These are phyloP conservation scores for Tyrophagus putrescentiae DNA, from an alignment of 1,140 invertebrate species.

Conservation along the genomic window DNA sequence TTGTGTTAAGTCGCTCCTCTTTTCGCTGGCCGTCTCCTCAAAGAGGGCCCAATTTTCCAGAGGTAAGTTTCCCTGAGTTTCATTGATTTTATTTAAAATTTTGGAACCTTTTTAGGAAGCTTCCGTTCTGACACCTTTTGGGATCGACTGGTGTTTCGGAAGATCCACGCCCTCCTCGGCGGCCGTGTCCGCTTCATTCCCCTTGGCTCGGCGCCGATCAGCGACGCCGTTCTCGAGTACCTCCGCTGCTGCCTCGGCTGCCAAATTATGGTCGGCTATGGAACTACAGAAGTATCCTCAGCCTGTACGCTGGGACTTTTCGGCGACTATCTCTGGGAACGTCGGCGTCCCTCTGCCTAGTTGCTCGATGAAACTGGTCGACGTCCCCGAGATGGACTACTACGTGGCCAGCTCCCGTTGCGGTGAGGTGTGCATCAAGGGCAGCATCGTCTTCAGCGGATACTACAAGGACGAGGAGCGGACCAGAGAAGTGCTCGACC, in stretches of 20 bases:
- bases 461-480: slow-evolving; percentile 41
- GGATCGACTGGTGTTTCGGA: slow-evolving; percentile 48
- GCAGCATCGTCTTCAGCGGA: slow-evolving; percentile 39
- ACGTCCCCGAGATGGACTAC: slow-evolving; percentile 38
- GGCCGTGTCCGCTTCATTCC: slow-evolving; percentile 71
- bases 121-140: slow-evolving; percentile 34
- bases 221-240: slow-evolving; percentile 87
- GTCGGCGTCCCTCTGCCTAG: slow-evolving; percentile 40
- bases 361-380: slow-evolving; percentile 30
- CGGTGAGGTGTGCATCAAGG: slow-evolving; percentile 42
- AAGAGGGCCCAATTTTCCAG: slow-evolving; percentile 47
- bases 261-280: slow-evolving; percentile 77
- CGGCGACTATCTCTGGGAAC: slow-evolving; percentile 27
- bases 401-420: slow-evolving; percentile 35
- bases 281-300: slow-evolving; percentile 79
- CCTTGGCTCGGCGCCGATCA: slow-evolving; percentile 84
- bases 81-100: too few relatives aligned
- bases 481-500: slow-evolving; percentile 53
- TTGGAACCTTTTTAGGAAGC: slow-evolving; percentile 41
- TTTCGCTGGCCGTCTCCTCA: slow-evolving; percentile 35
- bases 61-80: slow-evolving; percentile 44
- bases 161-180: slow-evolving; percentile 64
- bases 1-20: slow-evolving; percentile 68
- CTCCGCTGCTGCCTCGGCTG: slow-evolving; percentile 84
- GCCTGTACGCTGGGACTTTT: slow-evolving; percentile 28